Percentiles rank a stretch among this genome's conserved stretches.
These are phyloP conservation scores for Choloepus didactylus DNA, from an alignment of 2,797 vertebrate genomes.

Conservation along the genomic window DNA sequence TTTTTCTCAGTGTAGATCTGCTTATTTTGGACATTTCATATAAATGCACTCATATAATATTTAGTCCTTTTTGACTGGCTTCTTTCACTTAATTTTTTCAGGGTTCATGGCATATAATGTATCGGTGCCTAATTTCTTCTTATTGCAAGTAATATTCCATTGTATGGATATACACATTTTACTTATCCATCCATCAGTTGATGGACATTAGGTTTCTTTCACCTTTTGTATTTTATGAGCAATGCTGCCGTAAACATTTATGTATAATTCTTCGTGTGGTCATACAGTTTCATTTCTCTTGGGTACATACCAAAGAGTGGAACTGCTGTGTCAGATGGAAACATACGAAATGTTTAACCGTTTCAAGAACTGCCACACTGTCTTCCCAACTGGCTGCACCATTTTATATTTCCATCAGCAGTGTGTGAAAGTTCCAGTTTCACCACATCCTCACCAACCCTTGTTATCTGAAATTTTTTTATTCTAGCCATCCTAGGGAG, in stretches of 20 bases:
- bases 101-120: not conserved
- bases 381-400: not conserved
- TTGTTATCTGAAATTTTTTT: not conserved
- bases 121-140: not conserved
- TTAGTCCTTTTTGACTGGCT: not conserved
- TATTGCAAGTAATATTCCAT: not conserved
- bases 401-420: not conserved
- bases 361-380: not conserved
- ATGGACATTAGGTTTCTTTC: not conserved
- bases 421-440: not conserved
- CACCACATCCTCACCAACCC: not conserved
- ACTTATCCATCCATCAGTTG: not conserved
- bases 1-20: not conserved
- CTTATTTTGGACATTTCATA: not conserved
- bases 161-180: not conserved
- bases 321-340: not conserved
- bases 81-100: not conserved
- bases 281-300: slow-evolving; percentile 11
- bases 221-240: not conserved
- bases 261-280: not conserved
- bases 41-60: not conserved
- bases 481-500: not conserved
- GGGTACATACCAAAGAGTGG: not conserved
- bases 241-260: not conserved
- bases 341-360: not conserved